These are phyloP conservation scores for Helicolenus hilgendorfi DNA, from an alignment of 2,797 vertebrate species.

Conservation along the genomic window DNA sequence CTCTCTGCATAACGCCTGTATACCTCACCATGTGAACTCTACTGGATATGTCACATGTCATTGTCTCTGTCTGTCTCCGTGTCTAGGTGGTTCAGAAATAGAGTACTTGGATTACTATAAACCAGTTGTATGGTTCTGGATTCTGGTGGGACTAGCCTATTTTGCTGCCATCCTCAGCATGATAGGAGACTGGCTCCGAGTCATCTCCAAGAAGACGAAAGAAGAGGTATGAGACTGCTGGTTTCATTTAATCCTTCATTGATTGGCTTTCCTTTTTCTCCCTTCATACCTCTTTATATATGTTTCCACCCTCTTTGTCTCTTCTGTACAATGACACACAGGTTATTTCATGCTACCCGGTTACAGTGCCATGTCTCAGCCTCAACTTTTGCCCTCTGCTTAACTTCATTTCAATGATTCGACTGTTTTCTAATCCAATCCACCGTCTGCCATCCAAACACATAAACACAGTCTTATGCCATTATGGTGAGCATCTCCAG, in stretches of 20 bases:
- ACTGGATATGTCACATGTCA: background rate
- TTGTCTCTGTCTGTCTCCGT: constrained; percentile 11
- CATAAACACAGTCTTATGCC: constrained; percentile 37
- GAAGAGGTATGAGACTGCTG: constrained; percentile 92
- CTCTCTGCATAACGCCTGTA: background rate
- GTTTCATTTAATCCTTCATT: background rate
- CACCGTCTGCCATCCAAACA: constrained; percentile 47
- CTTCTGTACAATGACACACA: background rate
- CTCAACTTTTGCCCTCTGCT: constrained; percentile 68
- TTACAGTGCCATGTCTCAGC: constrained; percentile 5
- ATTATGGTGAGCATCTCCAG: constrained; percentile 64
- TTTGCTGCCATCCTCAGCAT: constrained; percentile 98
- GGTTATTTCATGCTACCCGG: background rate
- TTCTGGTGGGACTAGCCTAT: constrained; percentile 97
- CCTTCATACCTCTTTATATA: background rate
- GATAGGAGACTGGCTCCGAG: constrained; percentile 98
- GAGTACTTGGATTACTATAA: constrained; percentile 97
- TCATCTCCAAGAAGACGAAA: constrained; percentile 97
- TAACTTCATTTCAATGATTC: constrained; percentile 70
- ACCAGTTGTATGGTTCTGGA: constrained; percentile 98
- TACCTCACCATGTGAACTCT: background rate
- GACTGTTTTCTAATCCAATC: constrained; percentile 70
- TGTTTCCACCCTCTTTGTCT: background rate
- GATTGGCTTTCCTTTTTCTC: background rate
- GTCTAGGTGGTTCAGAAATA: constrained; percentile 95